Evolutionary conservation across 1,140 invertebrate species (phyloP), one percentile per base, ranked within the genome.

Genomic region (Penaeus japonicus): DNA sequence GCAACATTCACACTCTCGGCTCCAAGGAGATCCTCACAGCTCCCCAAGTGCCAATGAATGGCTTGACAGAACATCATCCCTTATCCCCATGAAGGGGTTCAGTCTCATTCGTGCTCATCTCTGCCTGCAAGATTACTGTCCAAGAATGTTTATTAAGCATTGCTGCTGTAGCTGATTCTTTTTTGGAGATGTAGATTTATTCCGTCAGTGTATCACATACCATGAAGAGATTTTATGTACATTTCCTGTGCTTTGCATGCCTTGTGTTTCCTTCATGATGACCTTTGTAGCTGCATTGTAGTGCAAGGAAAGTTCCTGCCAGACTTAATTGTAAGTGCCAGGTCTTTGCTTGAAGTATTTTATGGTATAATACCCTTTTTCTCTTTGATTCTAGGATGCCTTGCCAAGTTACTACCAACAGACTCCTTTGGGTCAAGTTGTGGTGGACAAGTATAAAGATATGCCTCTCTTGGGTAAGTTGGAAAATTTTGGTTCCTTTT

Each of bases 381-480:
- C 54, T 79, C 77, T 75, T 27, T 54, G 18, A 83, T 88, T 88
- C 35, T 57, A 88, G 87, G 87, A 88, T 88, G 87, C 83, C 59
- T 79, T 83, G 7, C 70, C 87, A 27, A 83, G 81, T n/a, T 88
- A 88, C 65, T 88, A 88, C 35, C 87, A 88, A 30, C 83, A 88
- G 65, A 84, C 32, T 4, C 62, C 87, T 35, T 53, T 88, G 80
- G 87, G 80, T 10, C 87, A 88, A 55, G 30, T 75, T 32, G 10
- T 88, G 80, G 81, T 88, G 80, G 87, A 88, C 73, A 77, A 88
- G 78, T 88, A 81, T 55, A 77, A 84, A 75, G 87, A 84, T 62
- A 82, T 88, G 39, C 87, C 87, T 82, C 80, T 88, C 75, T 59
- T 88, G 65, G 87, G 87, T 88, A 83, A 88, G 87, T 83, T 78